phyloP scores from a whole-genome alignment of 2,888 invertebrate species.

The Ethmia dodecea region DNA sequence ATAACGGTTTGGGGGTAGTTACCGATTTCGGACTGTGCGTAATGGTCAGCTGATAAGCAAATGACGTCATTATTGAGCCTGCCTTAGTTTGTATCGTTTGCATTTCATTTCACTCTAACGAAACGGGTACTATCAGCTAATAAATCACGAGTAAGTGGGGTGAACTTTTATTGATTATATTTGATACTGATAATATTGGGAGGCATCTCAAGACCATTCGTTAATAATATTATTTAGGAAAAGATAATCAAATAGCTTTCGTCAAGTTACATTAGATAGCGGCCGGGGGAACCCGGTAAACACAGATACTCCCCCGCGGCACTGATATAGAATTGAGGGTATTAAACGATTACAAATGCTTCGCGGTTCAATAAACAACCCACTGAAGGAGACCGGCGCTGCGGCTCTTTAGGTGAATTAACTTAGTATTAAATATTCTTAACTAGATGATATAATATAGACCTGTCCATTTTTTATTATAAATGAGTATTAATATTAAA shows the following conservation, averaged over 20 bases:
- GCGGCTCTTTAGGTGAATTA: conserved; percentile 64
- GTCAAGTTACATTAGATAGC: conserved; percentile 57
- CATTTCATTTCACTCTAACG: conserved; percentile 38
- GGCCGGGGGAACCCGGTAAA: conserved; percentile 43
- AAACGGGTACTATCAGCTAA: conserved; percentile 5
- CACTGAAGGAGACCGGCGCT: conserved; percentile 47
- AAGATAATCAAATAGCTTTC: conserved; percentile 64
- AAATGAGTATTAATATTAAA: no score
- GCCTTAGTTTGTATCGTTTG: conserved; percentile 63
- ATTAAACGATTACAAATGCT: conserved; percentile 79
- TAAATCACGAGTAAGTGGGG: conserved; percentile 8
- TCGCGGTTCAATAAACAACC: conserved; percentile 74
- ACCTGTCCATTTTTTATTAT: no score
- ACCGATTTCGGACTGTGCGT: conserved; percentile 62
- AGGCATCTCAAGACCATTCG: no score
- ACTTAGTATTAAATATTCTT: conserved; percentile 22
- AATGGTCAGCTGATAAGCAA: conserved; percentile 78
- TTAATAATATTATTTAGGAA: conserved; percentile 12
- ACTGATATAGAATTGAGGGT: conserved; percentile 77
- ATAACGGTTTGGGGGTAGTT: conserved; percentile 56
- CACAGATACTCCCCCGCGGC: conserved; percentile 44
- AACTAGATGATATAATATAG: not conserved
- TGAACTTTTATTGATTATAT: conserved; percentile 12
- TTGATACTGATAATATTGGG: no score
- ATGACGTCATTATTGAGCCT: conserved; percentile 68